Percentiles rank a stretch among this genome's conserved stretches.
Conservation (phyloP, 2,888 invertebrate species). For the Scotopteryx bipunctaria region DNA sequence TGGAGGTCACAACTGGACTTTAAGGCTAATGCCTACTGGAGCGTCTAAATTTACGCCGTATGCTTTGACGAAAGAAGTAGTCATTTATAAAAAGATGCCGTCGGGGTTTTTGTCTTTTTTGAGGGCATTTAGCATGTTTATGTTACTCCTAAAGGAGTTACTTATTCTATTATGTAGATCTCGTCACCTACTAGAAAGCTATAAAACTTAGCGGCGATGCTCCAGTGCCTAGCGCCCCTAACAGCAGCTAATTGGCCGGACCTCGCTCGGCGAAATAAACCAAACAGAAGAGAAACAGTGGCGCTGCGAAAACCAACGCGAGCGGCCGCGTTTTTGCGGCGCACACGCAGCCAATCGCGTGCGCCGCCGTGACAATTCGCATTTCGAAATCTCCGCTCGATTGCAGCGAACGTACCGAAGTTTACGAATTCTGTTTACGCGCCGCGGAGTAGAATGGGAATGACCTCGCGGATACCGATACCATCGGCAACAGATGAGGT, state of each 20-base stretch:
- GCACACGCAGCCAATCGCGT: slow-evolving; percentile 45
- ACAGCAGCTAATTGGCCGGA: slow-evolving; percentile 48
- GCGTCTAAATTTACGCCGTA: too few relatives aligned
- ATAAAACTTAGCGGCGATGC: background rate
- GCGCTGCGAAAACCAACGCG: slow-evolving; percentile 69
- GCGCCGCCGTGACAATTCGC: slow-evolving; percentile 58
- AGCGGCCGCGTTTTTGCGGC: slow-evolving; percentile 67
- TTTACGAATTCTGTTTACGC: slow-evolving; percentile 43
- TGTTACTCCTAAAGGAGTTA: too few relatives aligned
- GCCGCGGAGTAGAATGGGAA: slow-evolving; percentile 57
- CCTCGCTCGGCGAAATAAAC: slow-evolving; percentile 43
- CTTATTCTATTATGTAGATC: background rate
- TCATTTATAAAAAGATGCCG: too few relatives aligned
- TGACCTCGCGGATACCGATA: slow-evolving; percentile 62
- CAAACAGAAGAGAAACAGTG: slow-evolving; percentile 59
- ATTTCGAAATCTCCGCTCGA: slow-evolving; percentile 66
- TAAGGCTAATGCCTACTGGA: slow-evolving; percentile 12
- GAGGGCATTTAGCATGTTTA: too few relatives aligned
- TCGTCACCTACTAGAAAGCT: background rate
- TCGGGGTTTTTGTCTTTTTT: too few relatives aligned
- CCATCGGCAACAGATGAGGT: slow-evolving; percentile 53
- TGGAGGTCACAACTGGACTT: slow-evolving; percentile 32
- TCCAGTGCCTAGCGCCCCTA: slow-evolving; percentile 42
- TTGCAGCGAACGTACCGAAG: slow-evolving; percentile 54
- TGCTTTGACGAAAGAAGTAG: too few relatives aligned